These are phyloP conservation scores for Crocuta crocuta DNA, from an alignment of 2,113 vertebrate genomes.

Conservation along the genomic window DNA sequence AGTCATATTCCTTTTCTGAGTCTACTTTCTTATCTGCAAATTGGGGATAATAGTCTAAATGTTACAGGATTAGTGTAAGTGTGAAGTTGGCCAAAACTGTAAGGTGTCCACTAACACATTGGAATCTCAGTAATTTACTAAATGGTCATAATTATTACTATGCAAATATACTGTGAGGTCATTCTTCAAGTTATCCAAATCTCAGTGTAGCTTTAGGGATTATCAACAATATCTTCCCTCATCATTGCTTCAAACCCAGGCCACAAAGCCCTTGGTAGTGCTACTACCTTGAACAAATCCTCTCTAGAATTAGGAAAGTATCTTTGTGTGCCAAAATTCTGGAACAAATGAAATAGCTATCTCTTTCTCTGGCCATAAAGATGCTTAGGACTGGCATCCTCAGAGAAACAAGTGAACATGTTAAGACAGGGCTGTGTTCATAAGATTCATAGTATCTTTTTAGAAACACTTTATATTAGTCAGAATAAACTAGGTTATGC, in stretches of 20 bases:
- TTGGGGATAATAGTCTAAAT: conserved; percentile 42
- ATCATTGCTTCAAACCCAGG: conserved; percentile 51
- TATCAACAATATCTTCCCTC: conserved; percentile 25
- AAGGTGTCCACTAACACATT: conserved; percentile 45
- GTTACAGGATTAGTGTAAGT: conserved; percentile 40
- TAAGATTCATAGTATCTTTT: neutral
- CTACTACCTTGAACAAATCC: neutral
- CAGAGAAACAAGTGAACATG: neutral
- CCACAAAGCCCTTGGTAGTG: neutral
- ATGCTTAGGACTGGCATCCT: neutral
- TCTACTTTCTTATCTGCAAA: conserved; percentile 48
- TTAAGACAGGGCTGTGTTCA: neutral
- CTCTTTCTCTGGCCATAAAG: neutral
- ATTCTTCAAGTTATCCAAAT: conserved; percentile 60
- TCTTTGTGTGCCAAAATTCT: neutral
- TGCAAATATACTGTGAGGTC: conserved; percentile 52
- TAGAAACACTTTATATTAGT: neutral
- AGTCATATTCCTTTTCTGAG: neutral
- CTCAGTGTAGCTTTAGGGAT: conserved; percentile 50
- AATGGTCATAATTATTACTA: conserved; percentile 71
- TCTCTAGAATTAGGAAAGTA: neutral
- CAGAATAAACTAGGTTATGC: neutral
- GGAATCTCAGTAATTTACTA: conserved; percentile 73
- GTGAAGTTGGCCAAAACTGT: conserved; percentile 44
- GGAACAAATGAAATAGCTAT: neutral